Conservation (phyloP, 2,888 invertebrate genomes). For the Aromia moschata region DNA sequence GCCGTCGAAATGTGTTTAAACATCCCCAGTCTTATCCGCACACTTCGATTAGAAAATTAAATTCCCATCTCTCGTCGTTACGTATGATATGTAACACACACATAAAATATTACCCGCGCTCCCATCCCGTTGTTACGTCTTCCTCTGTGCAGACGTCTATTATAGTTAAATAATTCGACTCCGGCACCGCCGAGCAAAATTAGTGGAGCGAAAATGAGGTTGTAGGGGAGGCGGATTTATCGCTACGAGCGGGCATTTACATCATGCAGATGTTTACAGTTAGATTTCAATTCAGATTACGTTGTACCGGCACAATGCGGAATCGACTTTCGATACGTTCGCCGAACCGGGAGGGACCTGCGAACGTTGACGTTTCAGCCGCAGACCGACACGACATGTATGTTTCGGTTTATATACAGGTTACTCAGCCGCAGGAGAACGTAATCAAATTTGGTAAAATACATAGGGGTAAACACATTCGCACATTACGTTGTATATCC, state of each 20-base stretch:
- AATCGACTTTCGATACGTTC: conserved; percentile 26
- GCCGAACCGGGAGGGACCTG: conserved; percentile 2
- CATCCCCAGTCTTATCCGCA: too few species aligned
- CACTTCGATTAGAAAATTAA: too few species aligned
- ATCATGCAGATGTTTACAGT: conserved; percentile 25
- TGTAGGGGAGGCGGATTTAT: conserved; percentile 16
- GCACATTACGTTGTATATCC: too few species aligned
- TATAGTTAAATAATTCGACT: conserved; percentile 9
- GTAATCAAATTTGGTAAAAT: too few species aligned
- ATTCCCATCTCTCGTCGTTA: too few species aligned
- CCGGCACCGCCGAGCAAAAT: conserved; percentile 11
- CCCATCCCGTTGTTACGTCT: not conserved
- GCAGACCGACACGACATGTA: too few species aligned
- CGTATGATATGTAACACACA: too few species aligned
- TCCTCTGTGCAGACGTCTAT: conserved; percentile 8
- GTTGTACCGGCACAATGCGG: conserved; percentile 14
- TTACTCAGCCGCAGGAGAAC: too few species aligned
- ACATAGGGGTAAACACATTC: too few species aligned
- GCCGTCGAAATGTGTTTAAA: too few species aligned
- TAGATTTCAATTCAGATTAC: conserved; percentile 26
- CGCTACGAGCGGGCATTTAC: conserved; percentile 12
- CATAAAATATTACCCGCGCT: not conserved
- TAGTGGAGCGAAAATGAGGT: conserved; percentile 25
- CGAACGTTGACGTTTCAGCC: too few species aligned
- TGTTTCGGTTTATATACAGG: too few species aligned